Evolutionary conservation across 2,113 vertebrate genomes (phyloP).

Genomic region (Xiphophorus hellerii): DNA sequence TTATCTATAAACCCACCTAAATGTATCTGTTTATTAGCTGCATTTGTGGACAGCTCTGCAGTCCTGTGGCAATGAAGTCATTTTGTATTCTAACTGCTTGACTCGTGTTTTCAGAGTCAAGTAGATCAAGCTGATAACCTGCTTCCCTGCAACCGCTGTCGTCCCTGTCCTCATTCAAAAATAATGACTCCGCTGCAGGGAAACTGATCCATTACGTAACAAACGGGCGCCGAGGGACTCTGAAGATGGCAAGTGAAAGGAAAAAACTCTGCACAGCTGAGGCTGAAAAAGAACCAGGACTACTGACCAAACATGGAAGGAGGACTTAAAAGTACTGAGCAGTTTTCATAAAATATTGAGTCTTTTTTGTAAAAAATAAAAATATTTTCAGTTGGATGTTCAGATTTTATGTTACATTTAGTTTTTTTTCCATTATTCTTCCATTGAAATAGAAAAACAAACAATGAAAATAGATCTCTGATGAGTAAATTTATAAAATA

Average conservation of each 20-base stretch:
- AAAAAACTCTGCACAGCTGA: neutral
- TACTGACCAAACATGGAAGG: neutral
- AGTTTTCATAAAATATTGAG: neutral
- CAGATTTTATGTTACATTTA: neutral
- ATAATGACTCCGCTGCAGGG: constrained; percentile 52
- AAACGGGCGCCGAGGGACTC: constrained; percentile 17
- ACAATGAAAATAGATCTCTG: neutral
- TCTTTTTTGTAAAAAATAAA: neutral
- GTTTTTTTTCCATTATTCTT: neutral
- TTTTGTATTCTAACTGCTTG: neutral
- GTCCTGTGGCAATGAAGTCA: neutral
- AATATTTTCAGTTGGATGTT: neutral
- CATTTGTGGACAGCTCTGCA: neutral
- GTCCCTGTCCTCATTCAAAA: constrained; percentile 56
- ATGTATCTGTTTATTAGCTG: neutral
- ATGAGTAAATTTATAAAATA: no score
- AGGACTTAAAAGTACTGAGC: neutral
- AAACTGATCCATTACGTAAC: constrained; percentile 50
- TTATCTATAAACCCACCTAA: neutral
- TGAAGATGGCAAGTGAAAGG: constrained; percentile 22
- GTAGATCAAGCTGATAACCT: constrained; percentile 11
- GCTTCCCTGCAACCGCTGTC: constrained; percentile 9
- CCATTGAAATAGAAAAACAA: no score
- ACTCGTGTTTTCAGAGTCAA: constrained; percentile 33
- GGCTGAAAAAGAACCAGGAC: neutral